A percentile compares a stretch with the other conserved stretches of the same genome.
Conservation (phyloP, 2,797 vertebrate species). For the Bucorvus abyssinicus region DNA sequence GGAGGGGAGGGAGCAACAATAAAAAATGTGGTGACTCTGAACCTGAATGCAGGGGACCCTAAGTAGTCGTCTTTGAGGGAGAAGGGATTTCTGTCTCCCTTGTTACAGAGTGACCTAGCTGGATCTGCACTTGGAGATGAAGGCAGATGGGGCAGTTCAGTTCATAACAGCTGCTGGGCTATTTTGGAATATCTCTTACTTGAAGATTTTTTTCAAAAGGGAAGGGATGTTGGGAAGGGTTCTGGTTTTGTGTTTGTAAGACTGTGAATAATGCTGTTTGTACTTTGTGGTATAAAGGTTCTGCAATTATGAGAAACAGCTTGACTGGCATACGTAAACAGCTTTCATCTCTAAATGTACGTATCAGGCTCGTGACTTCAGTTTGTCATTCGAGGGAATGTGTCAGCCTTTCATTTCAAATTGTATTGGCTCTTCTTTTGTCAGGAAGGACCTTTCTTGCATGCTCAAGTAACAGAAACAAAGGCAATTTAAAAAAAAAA, state of each 20-base stretch:
- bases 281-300: constrained; percentile 46
- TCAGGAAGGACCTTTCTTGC: constrained; percentile 10
- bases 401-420: constrained; percentile 48
- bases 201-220: not conserved
- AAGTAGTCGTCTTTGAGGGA: not conserved
- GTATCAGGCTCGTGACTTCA: not conserved
- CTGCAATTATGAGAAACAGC: constrained; percentile 12
- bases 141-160: constrained; percentile 4
- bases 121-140: not conserved
- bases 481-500: constrained; percentile 12
- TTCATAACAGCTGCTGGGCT: not conserved
- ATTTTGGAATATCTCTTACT: not conserved
- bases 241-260: constrained; percentile 20
- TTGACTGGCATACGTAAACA: constrained; percentile 13
- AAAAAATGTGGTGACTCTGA: not conserved
- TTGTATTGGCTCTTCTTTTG: constrained; percentile 5
- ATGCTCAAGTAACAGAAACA: not conserved
- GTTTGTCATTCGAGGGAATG: not conserved
- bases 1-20: not conserved
- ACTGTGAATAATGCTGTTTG: constrained; percentile 38
- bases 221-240: not conserved
- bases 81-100: not conserved
- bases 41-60: not conserved
- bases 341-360: not conserved
- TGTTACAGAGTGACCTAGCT: not conserved